phyloP scores from a whole-genome alignment of 1,140 invertebrate species.

The Danaus plexippus region DNA sequence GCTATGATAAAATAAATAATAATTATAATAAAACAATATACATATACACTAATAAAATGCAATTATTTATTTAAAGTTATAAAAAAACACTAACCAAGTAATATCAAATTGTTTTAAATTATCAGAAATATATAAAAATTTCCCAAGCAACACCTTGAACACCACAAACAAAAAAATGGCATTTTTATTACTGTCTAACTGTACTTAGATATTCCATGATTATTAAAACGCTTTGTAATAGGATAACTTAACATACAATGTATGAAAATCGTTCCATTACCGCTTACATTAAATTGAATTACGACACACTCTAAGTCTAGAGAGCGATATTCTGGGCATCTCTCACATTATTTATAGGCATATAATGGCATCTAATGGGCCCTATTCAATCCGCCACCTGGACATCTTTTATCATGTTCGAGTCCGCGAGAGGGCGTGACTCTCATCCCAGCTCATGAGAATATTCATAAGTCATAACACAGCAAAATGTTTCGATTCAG shows the following conservation, averaged over 20 bases:
- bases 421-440: slow-evolving; percentile 24
- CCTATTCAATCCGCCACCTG: slow-evolving; percentile 61
- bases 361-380: slow-evolving; percentile 64
- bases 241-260: slow-evolving; percentile 9
- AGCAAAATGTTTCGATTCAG: slow-evolving; percentile 31
- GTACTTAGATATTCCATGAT: no score
- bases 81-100: no score
- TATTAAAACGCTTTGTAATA: no score
- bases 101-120: no score
- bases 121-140: no score
- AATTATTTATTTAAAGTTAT: no score
- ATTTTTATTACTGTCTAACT: no score
- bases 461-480: slow-evolving; percentile 61
- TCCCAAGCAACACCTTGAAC: no score
- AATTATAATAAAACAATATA: no score
- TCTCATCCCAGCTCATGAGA: slow-evolving; percentile 35
- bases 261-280: slow-evolving; percentile 35
- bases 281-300: slow-evolving; percentile 50
- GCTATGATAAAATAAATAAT: no score
- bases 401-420: slow-evolving; percentile 46
- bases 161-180: no score
- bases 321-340: slow-evolving; percentile 50
- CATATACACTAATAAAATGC: no score
- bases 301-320: slow-evolving; percentile 40
- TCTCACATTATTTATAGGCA: slow-evolving; percentile 61